Evolutionary conservation across 2,888 invertebrate genomes (phyloP), one percentile per base, ranked within the genome.

Genomic region (Andricus quercusramuli): DNA sequence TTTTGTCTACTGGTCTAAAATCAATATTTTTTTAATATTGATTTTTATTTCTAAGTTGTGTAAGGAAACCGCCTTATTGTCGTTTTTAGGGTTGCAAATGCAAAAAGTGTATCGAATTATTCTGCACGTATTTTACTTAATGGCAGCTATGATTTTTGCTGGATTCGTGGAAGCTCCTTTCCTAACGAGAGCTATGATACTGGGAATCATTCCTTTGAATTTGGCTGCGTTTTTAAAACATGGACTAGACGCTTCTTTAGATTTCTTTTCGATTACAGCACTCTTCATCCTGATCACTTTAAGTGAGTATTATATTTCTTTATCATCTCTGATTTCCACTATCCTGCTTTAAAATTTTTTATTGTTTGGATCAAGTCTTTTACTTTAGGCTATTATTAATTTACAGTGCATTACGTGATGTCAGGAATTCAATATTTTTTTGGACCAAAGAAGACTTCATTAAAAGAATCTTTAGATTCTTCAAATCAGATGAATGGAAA

Each of bases 111-210:
- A 91, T 82, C 88, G 87, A 9, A 87, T 85, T 41, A 80, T 84
- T 13, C 83, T 90, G 51, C 93, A 93, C 25, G 70, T 89, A 0
- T 37, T 89, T 67, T 93, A 92, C 82, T 85, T 93, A 80, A 78
- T 93, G 17, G 82, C 84, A 17, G 90, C 91, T 11, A 93, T 93
- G 93, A 84, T 93, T 74, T 81, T 91, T n/a, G 90, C 92, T 9
- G 87, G 92, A 11, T 93, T 93, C 80, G 84, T 93, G 22, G 88
- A 91, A 83, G 91, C 91, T 11, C 93, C 93, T 15, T 85, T 90
- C 66, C 83, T 91, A 74, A 92, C 92, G 0, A 88, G 93, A 85
- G 83, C 86, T 15, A 88, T 89, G 3, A 90, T 93, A 64, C 83
- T 93, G 84, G 89, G 88, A 47, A 83, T 93, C 32, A 88, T 92